Conservation (phyloP, 2,113 vertebrate genomes). For the Tupaia chinensis region DNA sequence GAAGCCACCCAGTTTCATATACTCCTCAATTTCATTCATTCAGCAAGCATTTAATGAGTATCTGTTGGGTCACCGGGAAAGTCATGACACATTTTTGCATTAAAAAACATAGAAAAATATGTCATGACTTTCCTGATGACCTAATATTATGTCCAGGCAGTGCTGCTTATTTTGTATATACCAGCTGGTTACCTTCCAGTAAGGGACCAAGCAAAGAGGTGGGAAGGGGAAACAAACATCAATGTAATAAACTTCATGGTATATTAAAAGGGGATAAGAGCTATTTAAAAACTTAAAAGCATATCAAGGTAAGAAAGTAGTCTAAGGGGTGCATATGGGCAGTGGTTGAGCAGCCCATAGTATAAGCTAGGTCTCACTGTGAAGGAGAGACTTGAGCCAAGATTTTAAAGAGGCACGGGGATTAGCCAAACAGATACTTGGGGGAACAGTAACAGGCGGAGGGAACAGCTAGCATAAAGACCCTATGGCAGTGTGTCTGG, state of each 20-base stretch:
- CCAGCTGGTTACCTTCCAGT: neutral
- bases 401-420: neutral
- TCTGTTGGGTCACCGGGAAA: neutral
- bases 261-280: neutral
- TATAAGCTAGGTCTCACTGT: neutral
- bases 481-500: neutral
- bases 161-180: conserved; percentile 2
- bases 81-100: too few relatives aligned
- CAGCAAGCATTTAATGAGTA: neutral
- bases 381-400: neutral
- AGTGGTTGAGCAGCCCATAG: neutral
- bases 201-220: neutral
- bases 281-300: neutral
- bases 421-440: neutral
- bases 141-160: neutral
- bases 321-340: neutral
- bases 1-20: neutral
- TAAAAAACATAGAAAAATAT: too few relatives aligned
- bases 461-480: neutral
- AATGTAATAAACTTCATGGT: neutral
- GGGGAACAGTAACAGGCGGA: neutral
- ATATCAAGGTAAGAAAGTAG: neutral
- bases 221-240: neutral
- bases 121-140: too few relatives aligned
- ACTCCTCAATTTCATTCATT: conserved; percentile 34